A percentile compares a stretch with the other conserved stretches of the same genome.
These are phyloP conservation scores for Drosophila biarmipes DNA, from an alignment of 1,140 invertebrate species.

Conservation along the genomic window DNA sequence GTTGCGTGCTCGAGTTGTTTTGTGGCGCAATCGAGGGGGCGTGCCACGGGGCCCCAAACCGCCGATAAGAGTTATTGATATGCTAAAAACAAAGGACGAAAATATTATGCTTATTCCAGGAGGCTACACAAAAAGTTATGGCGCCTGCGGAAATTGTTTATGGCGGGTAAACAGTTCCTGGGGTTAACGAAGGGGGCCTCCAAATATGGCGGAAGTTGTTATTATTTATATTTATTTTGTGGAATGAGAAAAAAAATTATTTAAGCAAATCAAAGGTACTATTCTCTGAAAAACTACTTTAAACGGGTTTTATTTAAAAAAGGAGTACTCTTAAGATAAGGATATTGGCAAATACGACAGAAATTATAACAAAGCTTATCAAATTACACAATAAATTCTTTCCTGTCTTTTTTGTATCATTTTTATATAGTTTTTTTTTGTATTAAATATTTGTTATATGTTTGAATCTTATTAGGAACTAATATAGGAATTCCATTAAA, in stretches of 20 bases:
- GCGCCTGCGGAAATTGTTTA: slow-evolving; percentile 76
- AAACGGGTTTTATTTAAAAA: no score
- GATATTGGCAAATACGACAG: no score
- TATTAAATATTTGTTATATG: no score
- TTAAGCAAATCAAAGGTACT: not conserved
- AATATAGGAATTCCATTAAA: no score
- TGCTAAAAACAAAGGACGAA: slow-evolving; percentile 45
- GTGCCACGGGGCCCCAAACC: slow-evolving; percentile 26
- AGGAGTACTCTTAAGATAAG: no score
- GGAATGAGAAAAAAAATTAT: not conserved
- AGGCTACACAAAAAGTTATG: slow-evolving; percentile 34
- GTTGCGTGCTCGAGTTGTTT: slow-evolving; percentile 67
- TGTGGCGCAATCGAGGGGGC: slow-evolving; percentile 28
- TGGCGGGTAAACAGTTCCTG: slow-evolving; percentile 62
- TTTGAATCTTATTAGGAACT: no score
- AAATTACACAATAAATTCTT: no score
- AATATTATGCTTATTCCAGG: slow-evolving; percentile 37
- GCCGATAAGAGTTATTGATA: slow-evolving; percentile 72
- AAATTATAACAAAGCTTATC: no score
- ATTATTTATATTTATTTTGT: not conserved
- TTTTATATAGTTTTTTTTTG: no score
- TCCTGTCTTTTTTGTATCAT: no score
- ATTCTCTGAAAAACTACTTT: no score
- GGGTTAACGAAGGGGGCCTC: slow-evolving; percentile 18
- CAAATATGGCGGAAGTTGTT: slow-evolving; percentile 25